Evolutionary conservation across 2,888 invertebrate species (phyloP).

Genomic region (Tineola bisselliella): DNA sequence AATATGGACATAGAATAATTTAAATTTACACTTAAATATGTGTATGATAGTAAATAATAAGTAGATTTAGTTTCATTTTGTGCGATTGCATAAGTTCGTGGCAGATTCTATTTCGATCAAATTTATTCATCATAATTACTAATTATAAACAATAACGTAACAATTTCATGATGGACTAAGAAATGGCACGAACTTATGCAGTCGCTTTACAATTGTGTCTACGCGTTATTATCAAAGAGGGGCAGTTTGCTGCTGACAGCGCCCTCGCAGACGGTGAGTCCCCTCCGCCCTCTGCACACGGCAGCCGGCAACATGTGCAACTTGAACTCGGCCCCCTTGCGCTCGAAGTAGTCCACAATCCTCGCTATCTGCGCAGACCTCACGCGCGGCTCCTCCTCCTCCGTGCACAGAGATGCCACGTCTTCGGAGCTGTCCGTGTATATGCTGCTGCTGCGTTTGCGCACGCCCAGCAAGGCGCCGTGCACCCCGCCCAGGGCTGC

Average conservation of each 20-base stretch:
- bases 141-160: too few species aligned
- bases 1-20: too few species aligned
- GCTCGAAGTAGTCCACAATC: slow-evolving; percentile 90
- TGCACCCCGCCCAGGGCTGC: slow-evolving; percentile 33
- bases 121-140: too few species aligned
- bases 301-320: slow-evolving; percentile 24
- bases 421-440: slow-evolving; percentile 90
- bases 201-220: slow-evolving; percentile 26
- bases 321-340: slow-evolving; percentile 72
- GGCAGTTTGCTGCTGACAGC: slow-evolving; percentile 87
- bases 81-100: too few species aligned
- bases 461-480: slow-evolving; percentile 46
- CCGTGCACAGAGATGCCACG: slow-evolving; percentile 75
- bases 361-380: slow-evolving; percentile 78
- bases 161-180: too few species aligned
- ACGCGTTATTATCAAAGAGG: slow-evolving; percentile 76
- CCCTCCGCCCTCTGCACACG: slow-evolving; percentile 24
- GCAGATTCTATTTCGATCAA: too few species aligned
- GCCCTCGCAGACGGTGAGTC: slow-evolving; percentile 84
- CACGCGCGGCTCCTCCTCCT: slow-evolving; percentile 43
- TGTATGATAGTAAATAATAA: too few species aligned
- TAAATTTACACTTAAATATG: too few species aligned
- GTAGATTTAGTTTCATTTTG: too few species aligned
- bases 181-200: too few species aligned
- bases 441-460: slow-evolving; percentile 78